phyloP scores from a whole-genome alignment of 1,140 invertebrate genomes.

The Thaumetopoea pityocampa region DNA sequence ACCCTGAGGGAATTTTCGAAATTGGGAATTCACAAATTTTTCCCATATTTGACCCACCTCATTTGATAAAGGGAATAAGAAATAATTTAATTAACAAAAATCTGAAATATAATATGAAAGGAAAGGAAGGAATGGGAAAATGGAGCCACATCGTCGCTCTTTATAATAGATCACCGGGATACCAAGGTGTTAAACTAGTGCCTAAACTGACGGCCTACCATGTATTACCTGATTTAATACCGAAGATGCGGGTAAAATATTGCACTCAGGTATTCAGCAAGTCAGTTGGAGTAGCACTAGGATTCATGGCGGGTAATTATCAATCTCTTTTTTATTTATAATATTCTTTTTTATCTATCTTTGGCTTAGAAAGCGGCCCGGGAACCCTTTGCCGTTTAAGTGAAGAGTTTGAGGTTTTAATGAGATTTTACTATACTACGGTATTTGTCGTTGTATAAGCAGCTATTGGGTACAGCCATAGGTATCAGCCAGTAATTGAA shows the following conservation, averaged over 20 bases:
- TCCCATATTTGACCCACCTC: constrained; percentile 10
- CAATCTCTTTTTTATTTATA: no score
- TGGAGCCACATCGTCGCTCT: constrained; percentile 13
- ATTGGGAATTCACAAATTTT: no score
- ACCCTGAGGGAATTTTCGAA: background rate
- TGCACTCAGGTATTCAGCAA: constrained; percentile 14
- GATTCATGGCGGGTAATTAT: constrained; percentile 2
- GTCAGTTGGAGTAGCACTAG: constrained; percentile 8
- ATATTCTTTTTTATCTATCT: no score
- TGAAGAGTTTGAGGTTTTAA: no score
- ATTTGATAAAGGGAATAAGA: constrained; percentile 11
- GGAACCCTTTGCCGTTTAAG: no score
- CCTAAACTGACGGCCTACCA: constrained; percentile 13
- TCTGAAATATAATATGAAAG: constrained; percentile 2
- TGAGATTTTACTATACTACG: no score
- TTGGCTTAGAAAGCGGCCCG: no score
- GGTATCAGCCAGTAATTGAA: no score
- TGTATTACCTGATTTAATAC: constrained; percentile 6
- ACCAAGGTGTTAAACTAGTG: constrained; percentile 11
- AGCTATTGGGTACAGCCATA: no score
- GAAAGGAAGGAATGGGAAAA: constrained; percentile 8
- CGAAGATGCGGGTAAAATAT: constrained; percentile 19
- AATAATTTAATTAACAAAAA: constrained; percentile 17
- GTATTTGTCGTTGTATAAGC: no score
- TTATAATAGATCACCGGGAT: constrained; percentile 10